Percentiles rank a stretch among this genome's conserved stretches.
phyloP scores from a whole-genome alignment of 2,797 vertebrate genomes.

The Margarornis squamiger region DNA sequence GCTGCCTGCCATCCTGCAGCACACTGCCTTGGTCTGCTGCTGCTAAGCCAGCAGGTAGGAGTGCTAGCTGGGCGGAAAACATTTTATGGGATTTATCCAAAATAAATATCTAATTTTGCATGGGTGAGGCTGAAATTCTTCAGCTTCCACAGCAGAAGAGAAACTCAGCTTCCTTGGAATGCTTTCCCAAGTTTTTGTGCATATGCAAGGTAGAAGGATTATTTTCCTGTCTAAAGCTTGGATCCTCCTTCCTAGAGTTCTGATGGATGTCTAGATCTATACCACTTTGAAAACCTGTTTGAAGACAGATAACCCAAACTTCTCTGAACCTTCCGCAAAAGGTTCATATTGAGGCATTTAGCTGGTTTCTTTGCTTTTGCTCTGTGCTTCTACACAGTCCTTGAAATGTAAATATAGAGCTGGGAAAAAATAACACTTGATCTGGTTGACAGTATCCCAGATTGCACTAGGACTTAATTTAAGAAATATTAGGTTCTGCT shows the following conservation, averaged over 20 bases:
- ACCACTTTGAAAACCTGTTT: not conserved
- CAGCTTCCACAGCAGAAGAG: not conserved
- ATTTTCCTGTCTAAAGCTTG: not conserved
- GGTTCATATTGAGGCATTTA: not conserved
- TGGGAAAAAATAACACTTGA: conserved; percentile 29
- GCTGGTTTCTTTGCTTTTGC: not conserved
- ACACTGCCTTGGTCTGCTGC: not conserved
- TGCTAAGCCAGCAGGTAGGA: conserved; percentile 20
- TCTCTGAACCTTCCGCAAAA: not conserved
- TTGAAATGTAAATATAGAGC: conserved; percentile 41
- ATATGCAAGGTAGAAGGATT: not conserved
- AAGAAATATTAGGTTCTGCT: not conserved
- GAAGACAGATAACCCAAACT: not conserved
- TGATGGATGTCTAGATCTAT: not conserved
- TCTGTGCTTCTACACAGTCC: conserved; percentile 4
- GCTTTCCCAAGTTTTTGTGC: not conserved
- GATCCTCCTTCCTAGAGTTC: not conserved
- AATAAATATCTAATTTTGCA: conserved; percentile 25
- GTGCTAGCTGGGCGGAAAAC: not conserved
- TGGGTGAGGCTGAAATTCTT: conserved; percentile 13
- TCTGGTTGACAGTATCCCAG: not conserved
- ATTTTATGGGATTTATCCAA: conserved; percentile 28
- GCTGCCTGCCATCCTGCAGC: not conserved
- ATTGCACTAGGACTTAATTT: not conserved
- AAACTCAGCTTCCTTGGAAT: fast-evolving